phyloP scores from a whole-genome alignment of 1,140 invertebrate genomes.

The Arion vulgaris region DNA sequence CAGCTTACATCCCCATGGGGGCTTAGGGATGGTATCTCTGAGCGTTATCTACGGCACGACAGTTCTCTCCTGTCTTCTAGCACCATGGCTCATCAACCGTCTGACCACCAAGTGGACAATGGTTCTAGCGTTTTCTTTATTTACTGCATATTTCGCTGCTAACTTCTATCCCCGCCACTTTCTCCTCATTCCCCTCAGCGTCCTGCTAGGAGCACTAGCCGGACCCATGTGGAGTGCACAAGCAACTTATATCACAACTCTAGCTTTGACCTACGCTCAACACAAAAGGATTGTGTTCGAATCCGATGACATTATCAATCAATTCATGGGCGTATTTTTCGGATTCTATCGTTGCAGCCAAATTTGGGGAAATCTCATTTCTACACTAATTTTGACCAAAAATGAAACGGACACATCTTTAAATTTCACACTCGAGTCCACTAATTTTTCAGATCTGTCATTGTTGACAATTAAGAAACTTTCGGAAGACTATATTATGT shows the following conservation, averaged over 20 bases:
- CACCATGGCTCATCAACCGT: conserved; percentile 66
- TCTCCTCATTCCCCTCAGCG: conserved; percentile 61
- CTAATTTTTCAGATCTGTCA: background rate
- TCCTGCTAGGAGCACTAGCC: conserved; percentile 60
- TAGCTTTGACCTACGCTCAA: conserved; percentile 64
- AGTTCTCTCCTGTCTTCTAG: conserved; percentile 67
- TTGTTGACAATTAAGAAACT: background rate
- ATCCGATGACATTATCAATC: conserved; percentile 61
- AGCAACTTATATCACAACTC: conserved; percentile 66
- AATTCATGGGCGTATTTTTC: conserved; percentile 70
- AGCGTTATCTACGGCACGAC: conserved; percentile 67
- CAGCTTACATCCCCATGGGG: conserved; percentile 64
- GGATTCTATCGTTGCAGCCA: conserved; percentile 65
- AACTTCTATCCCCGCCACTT: conserved; percentile 67
- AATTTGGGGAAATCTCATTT: conserved; percentile 70
- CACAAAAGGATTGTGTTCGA: conserved; percentile 55
- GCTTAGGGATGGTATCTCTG: conserved; percentile 67
- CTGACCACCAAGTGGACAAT: conserved; percentile 69
- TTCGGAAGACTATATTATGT: background rate
- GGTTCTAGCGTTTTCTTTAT: conserved; percentile 62
- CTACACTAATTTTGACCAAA: conserved; percentile 59
- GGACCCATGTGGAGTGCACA: conserved; percentile 70
- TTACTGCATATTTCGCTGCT: conserved; percentile 66
- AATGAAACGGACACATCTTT: conserved; percentile 48
- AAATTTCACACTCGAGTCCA: background rate